phyloP scores from a whole-genome alignment of 2,113 vertebrate genomes.

The Rhea pennata region DNA sequence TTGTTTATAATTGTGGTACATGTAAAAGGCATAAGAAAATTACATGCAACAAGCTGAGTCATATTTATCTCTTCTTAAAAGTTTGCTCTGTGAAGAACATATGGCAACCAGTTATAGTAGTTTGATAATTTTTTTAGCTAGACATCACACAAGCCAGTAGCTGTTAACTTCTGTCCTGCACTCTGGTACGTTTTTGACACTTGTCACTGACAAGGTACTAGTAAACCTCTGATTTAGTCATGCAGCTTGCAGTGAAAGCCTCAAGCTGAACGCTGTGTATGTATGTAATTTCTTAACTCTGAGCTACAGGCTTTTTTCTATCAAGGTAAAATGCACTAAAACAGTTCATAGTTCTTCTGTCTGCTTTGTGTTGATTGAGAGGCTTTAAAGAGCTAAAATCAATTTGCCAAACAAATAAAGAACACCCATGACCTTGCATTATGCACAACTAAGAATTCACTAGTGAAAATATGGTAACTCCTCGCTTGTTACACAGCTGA shows the following conservation, averaged over 20 bases:
- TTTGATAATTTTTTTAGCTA: not conserved
- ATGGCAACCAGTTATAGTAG: not conserved
- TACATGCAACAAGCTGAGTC: not conserved
- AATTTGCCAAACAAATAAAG: slow-evolving; percentile 63
- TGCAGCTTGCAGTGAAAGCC: slow-evolving; percentile 35
- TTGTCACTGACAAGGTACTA: slow-evolving; percentile 6
- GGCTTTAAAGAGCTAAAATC: slow-evolving; percentile 68
- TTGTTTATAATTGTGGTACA: not conserved
- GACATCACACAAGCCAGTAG: not conserved
- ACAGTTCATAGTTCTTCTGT: slow-evolving; percentile 63
- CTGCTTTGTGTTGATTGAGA: slow-evolving; percentile 70
- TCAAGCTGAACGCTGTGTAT: slow-evolving; percentile 31
- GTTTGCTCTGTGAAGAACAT: not conserved
- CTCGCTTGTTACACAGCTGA: slow-evolving; percentile 43
- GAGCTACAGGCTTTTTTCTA: slow-evolving; percentile 50
- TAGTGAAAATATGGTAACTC: slow-evolving; percentile 25
- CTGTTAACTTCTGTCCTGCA: not conserved
- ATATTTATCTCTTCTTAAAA: not conserved
- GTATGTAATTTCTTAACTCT: slow-evolving; percentile 44
- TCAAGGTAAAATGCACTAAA: slow-evolving; percentile 69
- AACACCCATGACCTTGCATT: slow-evolving; percentile 52
- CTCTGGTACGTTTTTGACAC: not conserved
- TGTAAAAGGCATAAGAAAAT: not conserved
- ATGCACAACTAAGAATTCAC: slow-evolving; percentile 36
- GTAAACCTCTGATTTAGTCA: slow-evolving; percentile 42